Base-by-base conservation (phyloP, 2,888 invertebrate species). In the Phasia obesa region DNA sequence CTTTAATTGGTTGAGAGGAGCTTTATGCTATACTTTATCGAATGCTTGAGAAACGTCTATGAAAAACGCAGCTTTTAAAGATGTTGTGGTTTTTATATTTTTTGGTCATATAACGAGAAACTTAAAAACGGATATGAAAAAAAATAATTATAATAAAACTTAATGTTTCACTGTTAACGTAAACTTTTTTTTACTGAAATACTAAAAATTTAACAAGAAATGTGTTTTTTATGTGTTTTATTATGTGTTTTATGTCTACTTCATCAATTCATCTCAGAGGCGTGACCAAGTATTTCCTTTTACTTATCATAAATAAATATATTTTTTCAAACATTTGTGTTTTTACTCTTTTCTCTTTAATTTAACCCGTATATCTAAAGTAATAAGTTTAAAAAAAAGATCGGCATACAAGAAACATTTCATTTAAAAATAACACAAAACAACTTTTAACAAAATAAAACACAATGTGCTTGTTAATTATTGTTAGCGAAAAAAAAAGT, bases 211-310 rank as follows among this genome's bases (percentile, higher is more conserved):
- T 38, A 38, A n/a, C 11, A 6, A 35, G 35, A 35, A 35, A 11
- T 35, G n/a, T n/a, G n/a, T n/a, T n/a, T n/a, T n/a, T n/a, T n/a
- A n/a, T n/a, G n/a, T n/a, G n/a, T n/a, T n/a, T n/a, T n/a, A n/a
- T n/a, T n/a, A n/a, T n/a, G n/a, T n/a, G n/a, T n/a, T 42, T 75
- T 83, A 31, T 31, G 31, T 74, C 55, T 70, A 65, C 74, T 78
- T 79, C 83, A 79, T 67, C 75, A 67, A 70, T 60, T 67, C 83
- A 71, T 75, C 31, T 38, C 59, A 62, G 65, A 79, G 83, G 83
- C 79, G 79, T 83, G 83, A 70, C 83, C 71, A 79, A 83, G 79
- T 83, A 79, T 79, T 83, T 83, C 83, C 79, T 83, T 83, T 79
- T 73, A 31, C 65, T 78, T 70, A 65, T n/a, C n/a, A n/a, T n/a